Percentiles rank a stretch among this genome's conserved stretches.
phyloP scores from a whole-genome alignment of 2,113 vertebrate genomes.

The Ahaetulla prasina region DNA sequence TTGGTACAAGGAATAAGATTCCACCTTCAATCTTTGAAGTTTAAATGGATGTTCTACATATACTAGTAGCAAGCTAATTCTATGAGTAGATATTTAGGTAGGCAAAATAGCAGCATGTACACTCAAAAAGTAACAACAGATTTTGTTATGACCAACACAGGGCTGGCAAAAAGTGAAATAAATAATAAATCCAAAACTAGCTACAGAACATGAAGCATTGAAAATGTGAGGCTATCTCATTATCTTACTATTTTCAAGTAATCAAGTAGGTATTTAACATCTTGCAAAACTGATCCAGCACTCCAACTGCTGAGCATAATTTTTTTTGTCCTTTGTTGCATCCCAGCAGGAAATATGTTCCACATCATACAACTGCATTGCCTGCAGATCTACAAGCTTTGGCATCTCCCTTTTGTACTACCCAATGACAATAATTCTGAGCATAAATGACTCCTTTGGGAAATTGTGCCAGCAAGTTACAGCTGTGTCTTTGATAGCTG shows the following conservation, averaged over 20 bases:
- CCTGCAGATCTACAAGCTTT: not conserved
- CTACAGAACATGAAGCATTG: not conserved
- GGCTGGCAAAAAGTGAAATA: not conserved
- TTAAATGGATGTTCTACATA: not conserved
- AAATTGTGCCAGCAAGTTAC: not conserved
- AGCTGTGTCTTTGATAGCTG: slow-evolving; percentile 4
- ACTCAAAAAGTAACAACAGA: not conserved
- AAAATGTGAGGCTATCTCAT: not conserved
- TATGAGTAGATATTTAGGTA: not conserved
- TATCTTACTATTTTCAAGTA: not conserved
- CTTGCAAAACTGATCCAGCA: not conserved
- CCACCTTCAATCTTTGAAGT: not conserved
- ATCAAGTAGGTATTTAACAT: slow-evolving; percentile 4
- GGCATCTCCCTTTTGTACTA: not conserved
- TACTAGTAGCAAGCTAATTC: not conserved
- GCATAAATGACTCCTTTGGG: not conserved
- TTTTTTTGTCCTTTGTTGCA: not conserved
- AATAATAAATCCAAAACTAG: not conserved
- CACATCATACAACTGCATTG: fast-evolving
- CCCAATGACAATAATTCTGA: slow-evolving; percentile 10
- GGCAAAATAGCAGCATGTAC: not conserved
- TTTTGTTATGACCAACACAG: not conserved
- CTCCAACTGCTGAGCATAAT: not conserved
- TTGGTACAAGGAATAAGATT: not conserved
- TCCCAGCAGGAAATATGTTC: not conserved